Evolutionary conservation across 2,888 invertebrate species (phyloP).

Genomic region (Rhagonycha lutea): DNA sequence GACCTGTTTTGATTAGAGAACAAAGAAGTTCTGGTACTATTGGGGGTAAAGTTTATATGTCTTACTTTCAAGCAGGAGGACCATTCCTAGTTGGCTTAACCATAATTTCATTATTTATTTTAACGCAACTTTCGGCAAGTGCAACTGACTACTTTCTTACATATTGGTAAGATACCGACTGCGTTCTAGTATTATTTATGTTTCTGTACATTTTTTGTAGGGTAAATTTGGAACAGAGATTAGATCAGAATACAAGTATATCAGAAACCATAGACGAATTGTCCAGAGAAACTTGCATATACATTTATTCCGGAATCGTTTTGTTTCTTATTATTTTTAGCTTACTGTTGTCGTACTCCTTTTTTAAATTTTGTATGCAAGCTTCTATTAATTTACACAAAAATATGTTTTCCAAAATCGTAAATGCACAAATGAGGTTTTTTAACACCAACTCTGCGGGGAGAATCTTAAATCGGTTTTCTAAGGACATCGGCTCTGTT

Average conservation of each 20-base stretch:
- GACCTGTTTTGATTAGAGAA: constrained; percentile 59
- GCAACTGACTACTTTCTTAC: constrained; percentile 79
- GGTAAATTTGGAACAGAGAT: constrained; percentile 47
- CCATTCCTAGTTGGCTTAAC: constrained; percentile 63
- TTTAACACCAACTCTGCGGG: constrained; percentile 71
- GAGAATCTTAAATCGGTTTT: constrained; percentile 70
- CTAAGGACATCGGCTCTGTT: constrained; percentile 69
- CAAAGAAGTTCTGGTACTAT: constrained; percentile 63
- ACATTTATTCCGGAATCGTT: constrained; percentile 49
- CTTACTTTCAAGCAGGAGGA: constrained; percentile 76
- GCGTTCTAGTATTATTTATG: not conserved
- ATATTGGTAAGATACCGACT: constrained; percentile 63
- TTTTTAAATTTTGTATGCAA: constrained; percentile 59
- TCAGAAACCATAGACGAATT: not conserved
- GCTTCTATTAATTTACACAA: constrained; percentile 63
- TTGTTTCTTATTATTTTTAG: constrained; percentile 51
- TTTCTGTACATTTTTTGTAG: constrained; percentile 34
- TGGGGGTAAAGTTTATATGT: constrained; percentile 60
- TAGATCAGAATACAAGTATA: constrained; percentile 22
- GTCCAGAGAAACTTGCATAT: constrained; percentile 45
- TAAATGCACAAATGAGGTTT: constrained; percentile 67
- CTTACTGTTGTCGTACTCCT: constrained; percentile 56
- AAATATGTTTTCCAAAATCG: constrained; percentile 59
- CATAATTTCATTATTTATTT: constrained; percentile 64
- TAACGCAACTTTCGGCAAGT: constrained; percentile 73